phyloP scores from a whole-genome alignment of 1,140 invertebrate genomes.

The Drosophila albomicans region DNA sequence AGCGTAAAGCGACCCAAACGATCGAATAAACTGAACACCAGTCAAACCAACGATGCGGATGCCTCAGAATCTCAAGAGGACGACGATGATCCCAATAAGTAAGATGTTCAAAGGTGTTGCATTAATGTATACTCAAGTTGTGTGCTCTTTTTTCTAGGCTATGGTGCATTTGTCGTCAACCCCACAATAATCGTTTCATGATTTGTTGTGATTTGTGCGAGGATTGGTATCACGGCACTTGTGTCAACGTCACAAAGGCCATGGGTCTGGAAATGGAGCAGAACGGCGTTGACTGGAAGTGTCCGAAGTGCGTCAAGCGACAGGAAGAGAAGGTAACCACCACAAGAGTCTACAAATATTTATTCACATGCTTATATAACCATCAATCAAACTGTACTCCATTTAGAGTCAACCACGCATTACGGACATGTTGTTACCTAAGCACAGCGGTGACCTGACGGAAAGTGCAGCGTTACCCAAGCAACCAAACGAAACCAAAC shows the following conservation, averaged over 20 bases:
- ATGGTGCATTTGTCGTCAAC: constrained; percentile 98
- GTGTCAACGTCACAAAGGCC: constrained; percentile 96
- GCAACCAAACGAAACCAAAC: constrained; percentile 49
- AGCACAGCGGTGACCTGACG: background rate
- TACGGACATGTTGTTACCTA: constrained; percentile 69
- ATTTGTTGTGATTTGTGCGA: constrained; percentile 98
- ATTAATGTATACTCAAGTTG: background rate
- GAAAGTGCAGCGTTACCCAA: constrained; percentile 29
- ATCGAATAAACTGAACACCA: constrained; percentile 51
- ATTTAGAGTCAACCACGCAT: constrained; percentile 70
- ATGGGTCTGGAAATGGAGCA: constrained; percentile 96
- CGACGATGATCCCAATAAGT: constrained; percentile 95
- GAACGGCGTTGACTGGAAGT: constrained; percentile 95
- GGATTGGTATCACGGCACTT: constrained; percentile 99
- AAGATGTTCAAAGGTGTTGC: background rate
- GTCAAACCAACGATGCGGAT: constrained; percentile 85
- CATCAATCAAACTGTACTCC: background rate
- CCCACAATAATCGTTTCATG: constrained; percentile 98
- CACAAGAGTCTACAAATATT: background rate
- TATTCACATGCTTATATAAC: background rate
- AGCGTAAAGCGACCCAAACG: constrained; percentile 36
- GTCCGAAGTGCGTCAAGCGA: constrained; percentile 92
- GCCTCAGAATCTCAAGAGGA: constrained; percentile 90
- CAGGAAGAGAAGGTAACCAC: constrained; percentile 73
- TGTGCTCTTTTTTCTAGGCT: constrained; percentile 86